Evolutionary conservation across 1,140 invertebrate genomes (phyloP).

Genomic region (Lycorma delicatula): DNA sequence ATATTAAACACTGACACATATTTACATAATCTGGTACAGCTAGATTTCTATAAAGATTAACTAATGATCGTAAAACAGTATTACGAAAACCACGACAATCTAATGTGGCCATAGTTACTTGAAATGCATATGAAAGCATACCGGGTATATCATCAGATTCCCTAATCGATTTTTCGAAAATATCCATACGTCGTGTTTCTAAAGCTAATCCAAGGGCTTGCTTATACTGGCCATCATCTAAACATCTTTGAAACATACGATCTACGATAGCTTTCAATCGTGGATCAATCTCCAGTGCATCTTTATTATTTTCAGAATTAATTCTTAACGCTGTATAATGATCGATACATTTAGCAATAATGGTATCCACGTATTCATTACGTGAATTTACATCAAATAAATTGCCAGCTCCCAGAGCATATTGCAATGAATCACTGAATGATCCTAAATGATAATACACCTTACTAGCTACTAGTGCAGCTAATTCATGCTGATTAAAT

Average conservation of each 20-base stretch:
- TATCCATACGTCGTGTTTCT: slow-evolving; percentile 93
- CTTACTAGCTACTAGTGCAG: slow-evolving; percentile 95
- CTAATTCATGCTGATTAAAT: slow-evolving; percentile 83
- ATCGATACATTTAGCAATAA: slow-evolving; percentile 92
- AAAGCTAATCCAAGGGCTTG: slow-evolving; percentile 90
- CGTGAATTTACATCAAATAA: slow-evolving; percentile 89
- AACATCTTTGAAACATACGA: slow-evolving; percentile 91
- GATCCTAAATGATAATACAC: slow-evolving; percentile 97
- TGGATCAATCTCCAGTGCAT: slow-evolving; percentile 68
- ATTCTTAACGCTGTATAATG: slow-evolving; percentile 82
- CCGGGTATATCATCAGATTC: slow-evolving; percentile 81
- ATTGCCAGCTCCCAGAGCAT: slow-evolving; percentile 85
- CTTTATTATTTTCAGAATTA: slow-evolving; percentile 45
- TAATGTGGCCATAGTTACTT: slow-evolving; percentile 91
- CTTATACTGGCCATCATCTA: slow-evolving; percentile 87
- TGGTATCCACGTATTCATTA: slow-evolving; percentile 95
- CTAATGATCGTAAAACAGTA: slow-evolving; percentile 78
- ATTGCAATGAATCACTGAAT: slow-evolving; percentile 91
- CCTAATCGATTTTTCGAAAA: slow-evolving; percentile 85
- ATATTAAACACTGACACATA: slow-evolving; percentile 94
- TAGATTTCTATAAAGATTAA: slow-evolving; percentile 78
- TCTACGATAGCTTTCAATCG: slow-evolving; percentile 91
- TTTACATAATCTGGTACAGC: slow-evolving; percentile 89
- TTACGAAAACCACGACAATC: slow-evolving; percentile 89
- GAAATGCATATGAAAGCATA: slow-evolving; percentile 91